Evolutionary conservation across 1,140 invertebrate species (phyloP).

Genomic region (Drosophila varians): DNA sequence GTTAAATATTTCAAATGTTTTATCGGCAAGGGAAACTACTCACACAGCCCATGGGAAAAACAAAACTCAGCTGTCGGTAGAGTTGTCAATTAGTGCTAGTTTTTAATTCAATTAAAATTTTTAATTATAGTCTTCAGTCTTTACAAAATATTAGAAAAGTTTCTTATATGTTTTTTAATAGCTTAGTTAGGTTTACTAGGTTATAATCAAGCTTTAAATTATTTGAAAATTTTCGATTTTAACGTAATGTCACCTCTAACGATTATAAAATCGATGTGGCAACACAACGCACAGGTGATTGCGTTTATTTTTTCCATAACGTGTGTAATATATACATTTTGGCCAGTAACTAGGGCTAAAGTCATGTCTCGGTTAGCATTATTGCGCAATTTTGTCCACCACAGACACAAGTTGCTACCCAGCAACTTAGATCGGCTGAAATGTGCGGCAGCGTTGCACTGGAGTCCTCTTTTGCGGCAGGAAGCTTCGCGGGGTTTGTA

Average conservation of each 20-base stretch:
- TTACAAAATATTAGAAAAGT: too few relatives aligned
- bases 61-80: constrained; percentile 22
- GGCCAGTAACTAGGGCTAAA: constrained; percentile 4
- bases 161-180: too few relatives aligned
- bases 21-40: constrained; percentile 12
- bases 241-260: neutral
- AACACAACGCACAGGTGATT: constrained; percentile 44
- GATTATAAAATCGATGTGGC: neutral
- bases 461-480: constrained; percentile 19
- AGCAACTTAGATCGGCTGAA: constrained; percentile 17
- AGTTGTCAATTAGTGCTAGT: neutral
- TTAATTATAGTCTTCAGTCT: neutral
- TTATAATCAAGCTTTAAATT: too few relatives aligned
- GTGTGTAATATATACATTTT: constrained; percentile 36
- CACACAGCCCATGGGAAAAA: constrained; percentile 15
- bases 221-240: neutral
- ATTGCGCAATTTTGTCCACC: constrained; percentile 53
- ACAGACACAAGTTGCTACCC: constrained; percentile 42
- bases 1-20: constrained; percentile 6
- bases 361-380: constrained; percentile 57
- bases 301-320: constrained; percentile 17
- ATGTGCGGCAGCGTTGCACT: constrained; percentile 50
- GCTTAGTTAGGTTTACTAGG: too few relatives aligned
- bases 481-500: constrained; percentile 43
- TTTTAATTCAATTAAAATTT: neutral